Percentiles rank a stretch among this genome's conserved stretches.
Conservation (phyloP, 2,113 vertebrate genomes). For the Epinephelus cyanopodus region DNA sequence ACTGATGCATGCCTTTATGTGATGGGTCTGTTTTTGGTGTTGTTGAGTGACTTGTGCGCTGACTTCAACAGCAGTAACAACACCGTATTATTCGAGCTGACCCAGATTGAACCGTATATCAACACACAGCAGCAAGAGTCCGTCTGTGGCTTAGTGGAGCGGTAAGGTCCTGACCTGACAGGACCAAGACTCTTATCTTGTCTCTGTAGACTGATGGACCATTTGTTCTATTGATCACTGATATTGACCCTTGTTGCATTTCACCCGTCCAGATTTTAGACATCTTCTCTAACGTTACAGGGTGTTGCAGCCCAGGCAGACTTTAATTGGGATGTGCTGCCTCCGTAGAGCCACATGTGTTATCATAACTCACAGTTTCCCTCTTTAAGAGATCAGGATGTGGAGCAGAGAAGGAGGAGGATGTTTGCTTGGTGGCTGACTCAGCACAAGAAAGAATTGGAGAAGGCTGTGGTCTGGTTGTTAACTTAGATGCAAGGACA, state of each 20-base stretch:
- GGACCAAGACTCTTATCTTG: conserved; percentile 43
- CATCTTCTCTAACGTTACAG: conserved; percentile 16
- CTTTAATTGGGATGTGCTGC: not conserved
- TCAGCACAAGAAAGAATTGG: conserved; percentile 31
- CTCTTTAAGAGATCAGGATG: conserved; percentile 54
- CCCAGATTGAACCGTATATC: conserved; percentile 34
- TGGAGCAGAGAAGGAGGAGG: conserved; percentile 45
- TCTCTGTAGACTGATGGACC: conserved; percentile 37
- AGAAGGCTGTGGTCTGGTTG: conserved; percentile 13
- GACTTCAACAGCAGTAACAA: conserved; percentile 21
- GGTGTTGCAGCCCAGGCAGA: not conserved
- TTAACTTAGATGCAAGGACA: not conserved
- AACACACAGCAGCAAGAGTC: conserved; percentile 17
- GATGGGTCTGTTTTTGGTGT: not conserved
- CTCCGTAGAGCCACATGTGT: conserved; percentile 3
- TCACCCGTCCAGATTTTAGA: not conserved
- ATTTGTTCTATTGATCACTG: conserved; percentile 54
- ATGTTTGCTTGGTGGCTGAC: conserved; percentile 67
- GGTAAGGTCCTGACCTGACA: conserved; percentile 40
- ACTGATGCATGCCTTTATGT: not conserved
- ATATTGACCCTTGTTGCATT: conserved; percentile 34
- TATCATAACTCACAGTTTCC: conserved; percentile 28
- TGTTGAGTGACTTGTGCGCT: not conserved
- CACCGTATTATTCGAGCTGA: conserved; percentile 15
- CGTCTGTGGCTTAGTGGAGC: conserved; percentile 41